Evolutionary conservation across 35 echinoderm and acorn worm species (phyloP), one percentile per base, ranked within the genome.

Genomic region (Heliocidaris erythrogramma): DNA sequence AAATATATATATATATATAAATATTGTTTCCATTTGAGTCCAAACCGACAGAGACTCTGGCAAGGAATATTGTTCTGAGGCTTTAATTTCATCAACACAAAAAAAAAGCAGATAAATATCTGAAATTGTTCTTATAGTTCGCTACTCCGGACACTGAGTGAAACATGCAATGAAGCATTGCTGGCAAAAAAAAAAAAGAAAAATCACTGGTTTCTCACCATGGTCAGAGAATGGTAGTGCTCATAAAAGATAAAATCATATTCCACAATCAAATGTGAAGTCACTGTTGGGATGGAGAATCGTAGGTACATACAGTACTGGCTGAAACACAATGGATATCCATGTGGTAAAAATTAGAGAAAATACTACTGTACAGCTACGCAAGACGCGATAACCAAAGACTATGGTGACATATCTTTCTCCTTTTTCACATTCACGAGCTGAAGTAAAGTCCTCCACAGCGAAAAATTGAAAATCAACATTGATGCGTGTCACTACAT

Each of bases 31-130:
- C 18, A 78, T 78, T 78, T 0, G 65, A 78, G 65, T 78, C 65
- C 65, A 78, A 78, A 78, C 65, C 27, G 17, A 78, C 65, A 78
- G 65, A 78, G 65, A 78, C 65, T 78, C 65, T 78, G 65, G 65
- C 65, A 78, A 78, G 65, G 65, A 78, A 78, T n/a, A 78, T 78
- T 78, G 65, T 78, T 78, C 65, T 78, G 65, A 27, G 65, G 65
- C 65, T 78, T 21, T 18, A 78, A 78, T 27, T 78, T 56, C 52
- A 27, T 78, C 65, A 78, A 78, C 65, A 78, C 52, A 56, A 56
- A 78, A 78, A 78, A n/a, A 7, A 78, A 5, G 65, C 21, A 78
- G 65, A 78, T 78, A 78, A 56, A 78, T 78, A n/a, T 78, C 27
- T 18, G 60, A 21, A 27, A 7, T n/a, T n/a, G 27, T 78, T 78